Percentiles rank a stretch among this genome's conserved stretches.
Conservation (phyloP, 2,797 vertebrate genomes). For the Ambastaia sidthimunki region DNA sequence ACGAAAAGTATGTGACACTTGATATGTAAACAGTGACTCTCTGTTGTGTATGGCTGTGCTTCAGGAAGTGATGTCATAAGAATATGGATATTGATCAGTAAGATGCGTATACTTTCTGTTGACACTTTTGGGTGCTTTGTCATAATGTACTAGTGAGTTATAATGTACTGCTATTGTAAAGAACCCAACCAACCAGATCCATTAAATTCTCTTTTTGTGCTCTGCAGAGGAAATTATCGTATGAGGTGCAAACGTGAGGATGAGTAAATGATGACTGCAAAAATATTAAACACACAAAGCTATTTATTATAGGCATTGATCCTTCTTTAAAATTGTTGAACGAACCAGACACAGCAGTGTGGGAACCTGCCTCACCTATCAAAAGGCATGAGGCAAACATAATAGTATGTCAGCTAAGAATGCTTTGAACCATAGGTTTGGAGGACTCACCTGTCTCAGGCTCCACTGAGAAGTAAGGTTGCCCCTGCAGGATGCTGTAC, state of each 20-base stretch:
- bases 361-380: conserved; percentile 1
- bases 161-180: no score
- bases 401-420: conserved; percentile 21
- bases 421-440: conserved; percentile 39
- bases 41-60: no score
- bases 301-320: background rate
- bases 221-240: background rate
- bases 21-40: no score
- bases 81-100: no score
- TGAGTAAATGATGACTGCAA: background rate
- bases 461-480: conserved; percentile 87
- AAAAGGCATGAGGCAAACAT: conserved; percentile 8
- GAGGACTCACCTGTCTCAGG: conserved; percentile 81
- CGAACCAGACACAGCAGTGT: no score
- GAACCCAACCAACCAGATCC: background rate
- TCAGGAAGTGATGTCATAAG: no score
- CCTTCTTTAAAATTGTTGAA: no score
- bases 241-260: background rate
- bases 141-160: background rate
- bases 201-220: background rate
- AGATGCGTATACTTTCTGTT: background rate
- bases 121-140: background rate
- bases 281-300: background rate
- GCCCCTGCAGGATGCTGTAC: conserved; percentile 86
- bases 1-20: no score